Conservation (phyloP, 2,888 invertebrate species). For the Troides oblongomaculatus region DNA sequence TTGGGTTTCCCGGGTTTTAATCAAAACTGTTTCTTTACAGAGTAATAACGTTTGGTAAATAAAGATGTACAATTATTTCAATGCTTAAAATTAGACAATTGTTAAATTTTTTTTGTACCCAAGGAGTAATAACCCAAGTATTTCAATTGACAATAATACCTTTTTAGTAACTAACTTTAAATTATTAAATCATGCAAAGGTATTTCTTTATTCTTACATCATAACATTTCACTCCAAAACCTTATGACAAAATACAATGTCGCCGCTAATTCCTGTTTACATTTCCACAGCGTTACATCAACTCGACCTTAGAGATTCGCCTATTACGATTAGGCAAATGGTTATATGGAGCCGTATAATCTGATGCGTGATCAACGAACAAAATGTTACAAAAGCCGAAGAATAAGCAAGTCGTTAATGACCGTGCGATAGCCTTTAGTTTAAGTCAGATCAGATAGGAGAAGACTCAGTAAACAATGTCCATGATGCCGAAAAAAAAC, state of each 20-base stretch:
- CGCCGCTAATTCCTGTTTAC: not conserved
- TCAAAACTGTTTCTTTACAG: too few species aligned
- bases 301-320: conserved; percentile 11
- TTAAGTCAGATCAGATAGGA: conserved; percentile 48
- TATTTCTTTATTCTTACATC: not conserved
- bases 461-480: conserved; percentile 19
- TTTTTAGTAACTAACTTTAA: too few species aligned
- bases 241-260: not conserved
- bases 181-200: too few species aligned
- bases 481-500: conserved; percentile 4
- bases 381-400: conserved; percentile 32
- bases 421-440: conserved; percentile 34
- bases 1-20: too few species aligned
- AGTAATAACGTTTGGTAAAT: too few species aligned
- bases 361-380: conserved; percentile 5
- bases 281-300: conserved; percentile 12
- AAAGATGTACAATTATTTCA: too few species aligned
- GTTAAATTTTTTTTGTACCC: too few species aligned
- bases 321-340: conserved; percentile 22
- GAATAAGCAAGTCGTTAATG: conserved; percentile 42
- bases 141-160: too few species aligned
- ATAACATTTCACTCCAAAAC: not conserved
- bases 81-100: too few species aligned
- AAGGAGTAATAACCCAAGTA: too few species aligned
- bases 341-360: conserved; percentile 16